Percentiles rank a stretch among this genome's conserved stretches.
Evolutionary conservation across 2,797 vertebrate species (phyloP).

Genomic region (Argya squamiceps): DNA sequence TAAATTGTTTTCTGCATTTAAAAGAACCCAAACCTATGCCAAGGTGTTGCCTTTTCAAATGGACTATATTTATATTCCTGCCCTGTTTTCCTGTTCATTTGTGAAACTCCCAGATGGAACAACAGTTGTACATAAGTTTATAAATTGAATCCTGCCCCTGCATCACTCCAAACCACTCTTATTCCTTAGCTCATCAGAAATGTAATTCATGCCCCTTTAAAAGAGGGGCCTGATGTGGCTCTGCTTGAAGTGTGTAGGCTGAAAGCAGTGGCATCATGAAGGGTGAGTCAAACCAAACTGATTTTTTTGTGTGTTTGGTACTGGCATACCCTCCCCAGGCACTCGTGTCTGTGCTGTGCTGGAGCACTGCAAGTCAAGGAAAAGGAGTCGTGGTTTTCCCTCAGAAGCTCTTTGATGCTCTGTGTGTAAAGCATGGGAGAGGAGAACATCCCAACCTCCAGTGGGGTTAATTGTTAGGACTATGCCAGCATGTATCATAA

Average conservation of each 20-base stretch:
- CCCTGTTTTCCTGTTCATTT: background rate
- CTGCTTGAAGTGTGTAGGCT: background rate
- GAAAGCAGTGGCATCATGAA: background rate
- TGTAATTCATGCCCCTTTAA: background rate
- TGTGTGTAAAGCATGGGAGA: background rate
- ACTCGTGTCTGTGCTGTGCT: background rate
- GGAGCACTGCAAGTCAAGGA: background rate
- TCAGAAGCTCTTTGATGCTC: background rate
- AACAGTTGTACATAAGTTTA: background rate
- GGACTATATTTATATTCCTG: background rate
- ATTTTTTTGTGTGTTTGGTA: background rate
- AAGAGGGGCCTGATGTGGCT: background rate
- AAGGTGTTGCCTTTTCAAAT: background rate
- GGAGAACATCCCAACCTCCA: rapidly evolving
- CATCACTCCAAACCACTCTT: background rate
- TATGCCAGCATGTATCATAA: background rate
- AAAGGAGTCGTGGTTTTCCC: background rate
- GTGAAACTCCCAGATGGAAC: background rate
- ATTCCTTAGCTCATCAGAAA: background rate
- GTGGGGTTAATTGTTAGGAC: background rate
- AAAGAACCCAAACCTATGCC: background rate
- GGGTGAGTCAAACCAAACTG: background rate
- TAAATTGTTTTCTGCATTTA: background rate
- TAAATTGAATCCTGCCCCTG: background rate
- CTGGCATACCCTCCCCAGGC: background rate